A percentile compares a stretch with the other conserved stretches of the same genome.
Conservation (phyloP, 2,113 vertebrate genomes). For the Apodemus sylvaticus region DNA sequence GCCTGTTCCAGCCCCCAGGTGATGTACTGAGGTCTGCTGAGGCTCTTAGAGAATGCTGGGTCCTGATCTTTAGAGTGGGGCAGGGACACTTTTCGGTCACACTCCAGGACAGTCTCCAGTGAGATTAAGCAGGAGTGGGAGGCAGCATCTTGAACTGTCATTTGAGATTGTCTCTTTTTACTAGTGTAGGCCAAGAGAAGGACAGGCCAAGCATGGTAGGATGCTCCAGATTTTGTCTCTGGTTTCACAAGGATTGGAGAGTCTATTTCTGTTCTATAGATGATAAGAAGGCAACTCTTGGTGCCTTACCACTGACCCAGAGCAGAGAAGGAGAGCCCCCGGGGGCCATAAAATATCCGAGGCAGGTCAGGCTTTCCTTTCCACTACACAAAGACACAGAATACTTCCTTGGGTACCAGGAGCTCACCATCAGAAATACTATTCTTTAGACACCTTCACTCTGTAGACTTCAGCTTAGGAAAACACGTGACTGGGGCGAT, state of each 20-base stretch:
- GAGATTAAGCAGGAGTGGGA: neutral
- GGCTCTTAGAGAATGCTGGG: neutral
- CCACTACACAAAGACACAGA: neutral
- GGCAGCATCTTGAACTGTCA: neutral
- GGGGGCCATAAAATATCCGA: neutral
- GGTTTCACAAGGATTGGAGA: neutral
- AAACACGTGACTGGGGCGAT: neutral
- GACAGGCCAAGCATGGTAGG: neutral
- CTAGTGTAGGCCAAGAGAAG: neutral
- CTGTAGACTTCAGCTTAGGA: neutral
- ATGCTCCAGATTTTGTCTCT: neutral
- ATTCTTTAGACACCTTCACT: neutral
- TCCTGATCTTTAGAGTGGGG: conserved; percentile 1
- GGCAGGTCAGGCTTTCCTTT: neutral
- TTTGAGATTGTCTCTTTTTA: neutral
- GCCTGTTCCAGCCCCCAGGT: neutral
- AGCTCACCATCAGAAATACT: conserved; percentile 8
- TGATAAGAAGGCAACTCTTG: neutral
- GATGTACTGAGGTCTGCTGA: neutral
- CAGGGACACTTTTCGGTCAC: neutral
- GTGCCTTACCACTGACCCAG: neutral
- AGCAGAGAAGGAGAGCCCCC: neutral
- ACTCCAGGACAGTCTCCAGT: neutral
- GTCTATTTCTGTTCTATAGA: neutral
- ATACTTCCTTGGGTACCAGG: neutral